These are phyloP conservation scores for Ibycter americanus DNA, from an alignment of 2,797 vertebrate species.

Conservation along the genomic window DNA sequence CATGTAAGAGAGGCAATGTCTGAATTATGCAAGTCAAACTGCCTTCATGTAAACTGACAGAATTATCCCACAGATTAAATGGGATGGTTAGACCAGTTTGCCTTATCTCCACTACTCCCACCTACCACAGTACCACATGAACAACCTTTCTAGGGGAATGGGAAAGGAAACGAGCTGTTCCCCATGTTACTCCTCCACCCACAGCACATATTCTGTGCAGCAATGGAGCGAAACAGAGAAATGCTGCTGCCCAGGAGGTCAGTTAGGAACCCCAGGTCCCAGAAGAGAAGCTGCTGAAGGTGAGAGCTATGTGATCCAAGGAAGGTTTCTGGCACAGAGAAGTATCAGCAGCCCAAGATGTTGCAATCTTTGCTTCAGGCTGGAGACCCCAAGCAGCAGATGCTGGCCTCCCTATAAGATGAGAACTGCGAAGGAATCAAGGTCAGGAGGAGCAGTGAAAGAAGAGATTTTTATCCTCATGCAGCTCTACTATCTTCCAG, in stretches of 20 bases:
- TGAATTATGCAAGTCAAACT: neutral
- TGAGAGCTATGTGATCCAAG: neutral
- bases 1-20: neutral
- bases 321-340: neutral
- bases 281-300: neutral
- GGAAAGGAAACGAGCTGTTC: neutral
- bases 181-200: accelerated
- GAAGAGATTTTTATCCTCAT: neutral
- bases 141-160: neutral
- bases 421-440: neutral
- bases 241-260: neutral
- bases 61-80: neutral
- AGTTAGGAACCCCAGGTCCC: neutral
- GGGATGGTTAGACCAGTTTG: neutral
- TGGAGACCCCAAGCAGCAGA: neutral
- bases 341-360: neutral
- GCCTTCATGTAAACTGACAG: accelerated
- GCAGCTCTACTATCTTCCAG: neutral
- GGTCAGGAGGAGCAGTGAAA: neutral
- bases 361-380: neutral
- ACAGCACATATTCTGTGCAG: neutral
- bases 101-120: neutral
- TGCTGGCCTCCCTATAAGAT: neutral
- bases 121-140: neutral
- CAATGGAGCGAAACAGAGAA: neutral